Conservation (phyloP, 2,888 invertebrate genomes). For the Orthonychiurus folsomi region DNA sequence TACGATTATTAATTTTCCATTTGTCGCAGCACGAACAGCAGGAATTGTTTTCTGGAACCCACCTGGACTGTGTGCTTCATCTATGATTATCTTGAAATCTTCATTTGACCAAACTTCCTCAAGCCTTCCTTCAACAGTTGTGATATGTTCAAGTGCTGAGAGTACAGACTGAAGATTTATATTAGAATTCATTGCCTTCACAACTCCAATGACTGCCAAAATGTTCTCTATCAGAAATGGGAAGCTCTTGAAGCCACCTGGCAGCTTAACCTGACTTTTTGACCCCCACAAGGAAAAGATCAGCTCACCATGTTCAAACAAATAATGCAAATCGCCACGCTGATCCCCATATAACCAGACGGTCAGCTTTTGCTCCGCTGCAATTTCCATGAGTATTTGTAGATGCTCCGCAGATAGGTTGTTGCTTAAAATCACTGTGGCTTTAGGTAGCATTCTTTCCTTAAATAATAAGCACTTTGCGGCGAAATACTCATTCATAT, state of each 20-base stretch:
- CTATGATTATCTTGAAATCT: background rate
- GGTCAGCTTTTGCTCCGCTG: background rate
- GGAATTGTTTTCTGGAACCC: background rate
- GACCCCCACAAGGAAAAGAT: background rate
- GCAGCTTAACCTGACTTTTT: background rate
- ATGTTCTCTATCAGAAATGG: conserved; percentile 2
- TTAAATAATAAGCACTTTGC: background rate
- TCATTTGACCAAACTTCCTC: background rate
- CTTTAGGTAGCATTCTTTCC: background rate
- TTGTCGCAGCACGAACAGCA: background rate
- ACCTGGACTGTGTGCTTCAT: background rate
- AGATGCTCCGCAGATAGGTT: background rate
- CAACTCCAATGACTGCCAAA: background rate
- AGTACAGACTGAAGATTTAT: background rate
- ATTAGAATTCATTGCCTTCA: background rate
- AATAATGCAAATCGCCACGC: background rate
- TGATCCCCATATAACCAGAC: background rate
- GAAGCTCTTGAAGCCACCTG: background rate
- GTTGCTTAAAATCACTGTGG: background rate
- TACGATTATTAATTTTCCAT: background rate
- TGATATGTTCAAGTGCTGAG: background rate
- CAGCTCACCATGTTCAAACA: background rate
- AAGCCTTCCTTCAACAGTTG: background rate
- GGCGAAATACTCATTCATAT: background rate
- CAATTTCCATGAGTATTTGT: background rate